Evolutionary conservation across 2,888 invertebrate genomes (phyloP).

Genomic region (Coecobrya sp.): DNA sequence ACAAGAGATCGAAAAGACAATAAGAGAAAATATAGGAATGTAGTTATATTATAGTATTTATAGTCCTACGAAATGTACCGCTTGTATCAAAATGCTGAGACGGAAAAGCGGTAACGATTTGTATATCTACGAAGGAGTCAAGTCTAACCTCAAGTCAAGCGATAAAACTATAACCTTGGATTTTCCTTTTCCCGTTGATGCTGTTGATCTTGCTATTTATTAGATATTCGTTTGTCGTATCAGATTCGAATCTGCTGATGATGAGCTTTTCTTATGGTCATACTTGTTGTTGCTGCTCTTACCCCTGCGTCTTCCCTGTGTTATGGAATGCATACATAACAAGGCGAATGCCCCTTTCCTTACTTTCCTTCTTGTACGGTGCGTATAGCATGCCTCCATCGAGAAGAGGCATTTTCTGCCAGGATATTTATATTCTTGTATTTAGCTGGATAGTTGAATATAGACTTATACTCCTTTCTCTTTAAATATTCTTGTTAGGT

Average conservation of each 20-base stretch:
- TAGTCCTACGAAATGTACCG: too few relatives aligned
- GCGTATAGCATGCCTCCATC: too few relatives aligned
- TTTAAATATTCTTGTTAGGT: too few relatives aligned
- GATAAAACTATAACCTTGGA: neutral
- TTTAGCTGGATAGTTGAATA: too few relatives aligned
- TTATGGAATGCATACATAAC: slow-evolving; percentile 53
- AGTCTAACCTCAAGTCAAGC: neutral
- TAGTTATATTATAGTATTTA: neutral
- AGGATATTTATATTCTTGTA: neutral
- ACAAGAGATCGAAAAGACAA: too few relatives aligned
- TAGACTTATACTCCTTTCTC: too few relatives aligned
- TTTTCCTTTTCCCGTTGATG: neutral
- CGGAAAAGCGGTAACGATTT: too few relatives aligned
- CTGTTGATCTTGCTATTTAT: slow-evolving; percentile 21
- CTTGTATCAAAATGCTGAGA: neutral
- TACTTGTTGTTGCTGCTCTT: neutral
- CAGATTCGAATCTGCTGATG: slow-evolving; percentile 33
- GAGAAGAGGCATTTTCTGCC: neutral
- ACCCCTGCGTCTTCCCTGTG: neutral
- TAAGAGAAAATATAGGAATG: too few relatives aligned
- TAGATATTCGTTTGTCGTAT: slow-evolving; percentile 24
- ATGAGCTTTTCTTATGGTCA: slow-evolving; percentile 33
- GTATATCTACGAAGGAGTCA: neutral
- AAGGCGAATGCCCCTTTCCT: neutral
- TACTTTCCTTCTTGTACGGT: too few relatives aligned